A percentile compares a stretch with the other conserved stretches of the same genome.
Conservation (phyloP, 1,140 invertebrate species). For the Trichonephila clavipes region DNA sequence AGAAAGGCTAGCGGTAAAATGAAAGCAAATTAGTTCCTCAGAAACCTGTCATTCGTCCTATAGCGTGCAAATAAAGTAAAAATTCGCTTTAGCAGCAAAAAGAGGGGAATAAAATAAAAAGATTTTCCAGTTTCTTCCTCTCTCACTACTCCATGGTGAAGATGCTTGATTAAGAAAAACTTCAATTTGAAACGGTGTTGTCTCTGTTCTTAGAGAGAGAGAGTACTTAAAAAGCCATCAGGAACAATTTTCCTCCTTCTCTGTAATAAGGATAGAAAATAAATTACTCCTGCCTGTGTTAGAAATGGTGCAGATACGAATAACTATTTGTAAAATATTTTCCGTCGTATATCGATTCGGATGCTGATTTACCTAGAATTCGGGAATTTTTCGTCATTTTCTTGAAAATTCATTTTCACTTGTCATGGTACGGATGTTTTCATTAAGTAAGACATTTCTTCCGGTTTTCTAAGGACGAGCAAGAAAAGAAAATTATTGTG, state of each 20-base stretch:
- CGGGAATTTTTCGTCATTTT: background rate
- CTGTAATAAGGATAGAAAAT: slow-evolving; percentile 16
- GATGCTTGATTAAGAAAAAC: slow-evolving; percentile 69
- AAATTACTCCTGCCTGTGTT: slow-evolving; percentile 13
- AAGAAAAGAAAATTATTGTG: no score
- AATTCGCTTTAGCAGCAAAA: slow-evolving; percentile 40
- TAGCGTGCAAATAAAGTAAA: slow-evolving; percentile 51
- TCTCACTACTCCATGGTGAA: background rate
- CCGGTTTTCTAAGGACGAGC: background rate
- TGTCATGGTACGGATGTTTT: background rate
- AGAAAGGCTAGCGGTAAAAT: slow-evolving; percentile 35
- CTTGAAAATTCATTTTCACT: background rate
- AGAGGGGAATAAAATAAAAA: slow-evolving; percentile 13
- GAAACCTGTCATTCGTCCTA: slow-evolving; percentile 45
- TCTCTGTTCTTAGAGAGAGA: background rate
- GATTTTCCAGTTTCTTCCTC: background rate
- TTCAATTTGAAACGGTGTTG: slow-evolving; percentile 63
- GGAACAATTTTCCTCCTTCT: background rate
- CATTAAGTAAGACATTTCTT: background rate
- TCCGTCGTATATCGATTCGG: background rate
- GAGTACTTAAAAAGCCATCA: slow-evolving; percentile 67
- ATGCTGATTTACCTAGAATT: background rate
- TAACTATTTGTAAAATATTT: background rate
- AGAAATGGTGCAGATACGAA: background rate
- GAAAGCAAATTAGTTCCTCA: slow-evolving; percentile 66